These are phyloP conservation scores for Tillus elongatus DNA, from an alignment of 2,888 invertebrate genomes.

Conservation along the genomic window DNA sequence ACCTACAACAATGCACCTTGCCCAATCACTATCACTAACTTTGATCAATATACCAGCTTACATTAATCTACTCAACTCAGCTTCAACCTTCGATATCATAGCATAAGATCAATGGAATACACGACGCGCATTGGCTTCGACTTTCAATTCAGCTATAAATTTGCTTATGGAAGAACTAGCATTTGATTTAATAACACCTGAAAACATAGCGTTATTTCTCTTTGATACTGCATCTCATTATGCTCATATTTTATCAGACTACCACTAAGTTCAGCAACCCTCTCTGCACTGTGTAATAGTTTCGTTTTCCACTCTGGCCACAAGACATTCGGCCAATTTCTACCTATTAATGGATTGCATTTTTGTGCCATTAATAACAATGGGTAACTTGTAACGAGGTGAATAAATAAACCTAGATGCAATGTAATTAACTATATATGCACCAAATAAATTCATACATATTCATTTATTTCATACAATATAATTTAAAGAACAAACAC, in stretches of 20 bases:
- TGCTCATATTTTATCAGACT: no score
- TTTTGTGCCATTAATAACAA: conserved; percentile 12
- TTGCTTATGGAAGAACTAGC: conserved; percentile 10
- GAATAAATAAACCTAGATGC: no score
- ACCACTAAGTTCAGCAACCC: no score
- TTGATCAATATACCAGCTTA: conserved; percentile 17
- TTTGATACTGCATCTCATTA: no score
- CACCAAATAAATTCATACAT: no score
- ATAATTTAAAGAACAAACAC: no score
- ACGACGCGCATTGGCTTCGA: no score
- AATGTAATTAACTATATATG: no score
- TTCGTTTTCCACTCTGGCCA: conserved; percentile 12
- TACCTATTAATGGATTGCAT: conserved; percentile 16
- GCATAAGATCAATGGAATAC: no score
- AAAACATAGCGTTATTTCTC: no score
- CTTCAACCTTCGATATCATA: conserved; percentile 19
- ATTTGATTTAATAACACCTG: conserved; percentile 7
- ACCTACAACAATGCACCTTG: conserved; percentile 27
- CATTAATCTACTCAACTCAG: conserved; percentile 19
- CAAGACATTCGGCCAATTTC: conserved; percentile 16
- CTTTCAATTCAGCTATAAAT: conserved; percentile 14
- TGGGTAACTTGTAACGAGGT: no score
- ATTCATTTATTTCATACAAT: no score
- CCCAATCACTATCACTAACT: conserved; percentile 24
- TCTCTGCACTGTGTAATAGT: neutral